Base-by-base conservation (phyloP, 2,888 invertebrate genomes). In the Baccha elongata region DNA sequence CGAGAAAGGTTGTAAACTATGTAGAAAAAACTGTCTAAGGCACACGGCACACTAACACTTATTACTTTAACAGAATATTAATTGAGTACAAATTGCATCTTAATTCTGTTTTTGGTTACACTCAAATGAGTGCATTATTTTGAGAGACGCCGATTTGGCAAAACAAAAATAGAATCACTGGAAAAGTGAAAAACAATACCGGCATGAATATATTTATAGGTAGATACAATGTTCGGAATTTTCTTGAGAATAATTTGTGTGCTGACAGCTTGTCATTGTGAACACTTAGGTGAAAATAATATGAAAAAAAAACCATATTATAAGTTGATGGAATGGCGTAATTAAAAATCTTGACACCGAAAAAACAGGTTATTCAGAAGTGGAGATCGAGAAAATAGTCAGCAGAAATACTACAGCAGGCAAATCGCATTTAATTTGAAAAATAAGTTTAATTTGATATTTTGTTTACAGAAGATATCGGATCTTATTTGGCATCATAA, bases 161-260 rank as follows among this genome's bases (percentile, higher is more conserved):
- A 13, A 15, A 26, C 7, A 40, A 58, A 58, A 58, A 40, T 40
- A 58, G 26, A 58, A 15, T 26, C 2, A n/a, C 5, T 55, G 26
- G 13, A 44, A 17, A 35, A 32, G 3, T 55, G 58, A 42, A 58
- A 60, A 29, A 19, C 17, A 44, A 60, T 44, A 60, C 26, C 44
- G 60, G 29, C 60, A 60, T 42, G 19, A 1, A 44, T 11, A 32
- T 8, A 32, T 6, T 7, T 32, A 32, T 19, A 44, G 19, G 44
- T 26, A 42, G 23, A 23, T 1, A n/a, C 15, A 26, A 42, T 10
- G 11, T 35, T n/a, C 19, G 21, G 8, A 55, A 3, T 13, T 44
- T 60, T 3, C 8, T 2, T 11, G 2, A 15, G 42, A n/a, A 44
- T n/a, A 8, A 44, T 44, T 60, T 60, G 4, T 3, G 6, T 29